Evolutionary conservation across 2,113 vertebrate genomes (phyloP).

Genomic region (Passer montanus): DNA sequence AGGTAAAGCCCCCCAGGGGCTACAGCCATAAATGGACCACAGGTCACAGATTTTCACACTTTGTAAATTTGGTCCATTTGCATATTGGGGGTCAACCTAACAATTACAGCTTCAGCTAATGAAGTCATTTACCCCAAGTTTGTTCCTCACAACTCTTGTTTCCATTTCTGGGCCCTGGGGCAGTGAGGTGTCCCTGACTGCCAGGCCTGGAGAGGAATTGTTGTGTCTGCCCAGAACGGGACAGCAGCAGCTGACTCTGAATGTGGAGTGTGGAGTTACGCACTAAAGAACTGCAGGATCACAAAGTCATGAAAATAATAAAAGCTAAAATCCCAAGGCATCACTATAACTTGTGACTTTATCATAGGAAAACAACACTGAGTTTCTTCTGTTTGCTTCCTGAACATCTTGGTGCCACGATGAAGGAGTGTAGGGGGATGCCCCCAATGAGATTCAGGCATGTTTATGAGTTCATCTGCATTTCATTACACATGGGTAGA

Average conservation of each 20-base stretch:
- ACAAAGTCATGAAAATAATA: accelerated
- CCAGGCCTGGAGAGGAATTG: neutral
- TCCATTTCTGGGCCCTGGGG: neutral
- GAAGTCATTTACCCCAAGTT: neutral
- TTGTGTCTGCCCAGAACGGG: neutral
- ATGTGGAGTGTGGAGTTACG: accelerated
- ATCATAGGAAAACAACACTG: neutral
- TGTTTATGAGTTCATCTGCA: neutral
- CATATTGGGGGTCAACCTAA: accelerated
- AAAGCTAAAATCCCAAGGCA: neutral
- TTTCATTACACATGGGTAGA: neutral
- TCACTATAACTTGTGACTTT: neutral
- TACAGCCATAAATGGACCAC: neutral
- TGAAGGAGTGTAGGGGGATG: no score
- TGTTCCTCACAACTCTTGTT: neutral
- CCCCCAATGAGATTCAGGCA: no score
- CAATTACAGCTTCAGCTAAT: neutral
- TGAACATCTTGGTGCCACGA: neutral
- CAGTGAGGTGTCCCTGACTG: neutral
- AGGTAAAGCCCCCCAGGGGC: no score
- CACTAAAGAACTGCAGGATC: neutral
- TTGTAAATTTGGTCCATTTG: neutral
- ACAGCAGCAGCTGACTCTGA: neutral
- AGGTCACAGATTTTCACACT: accelerated
- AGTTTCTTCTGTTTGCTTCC: neutral